Percentiles rank a stretch among this genome's conserved stretches.
Conservation (phyloP, 2,888 invertebrate genomes). For the Athalia rosae region DNA sequence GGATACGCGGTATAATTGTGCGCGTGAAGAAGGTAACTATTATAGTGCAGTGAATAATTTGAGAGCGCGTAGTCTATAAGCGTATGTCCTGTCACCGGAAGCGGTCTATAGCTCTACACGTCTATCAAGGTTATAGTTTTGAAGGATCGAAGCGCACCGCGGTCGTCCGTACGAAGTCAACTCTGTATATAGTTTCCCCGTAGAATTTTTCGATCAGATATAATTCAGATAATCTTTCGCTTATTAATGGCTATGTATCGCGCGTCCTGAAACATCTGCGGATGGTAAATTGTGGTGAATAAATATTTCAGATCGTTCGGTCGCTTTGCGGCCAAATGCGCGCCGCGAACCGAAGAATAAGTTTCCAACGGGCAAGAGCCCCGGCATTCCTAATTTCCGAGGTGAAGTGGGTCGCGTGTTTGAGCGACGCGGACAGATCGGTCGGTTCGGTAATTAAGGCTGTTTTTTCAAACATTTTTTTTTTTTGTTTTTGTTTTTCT, state of each 20-base stretch:
- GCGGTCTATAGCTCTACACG: too few relatives aligned
- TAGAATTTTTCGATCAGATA: neutral
- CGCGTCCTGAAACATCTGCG: neutral
- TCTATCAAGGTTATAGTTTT: too few relatives aligned
- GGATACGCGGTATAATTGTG: too few relatives aligned
- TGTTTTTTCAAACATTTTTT: constrained; percentile 52
- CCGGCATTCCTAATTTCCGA: constrained; percentile 45
- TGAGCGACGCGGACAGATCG: constrained; percentile 46
- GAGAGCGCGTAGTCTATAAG: too few relatives aligned
- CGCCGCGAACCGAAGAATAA: constrained; percentile 22
- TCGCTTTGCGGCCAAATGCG: constrained; percentile 3
- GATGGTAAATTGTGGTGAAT: constrained; percentile 10
- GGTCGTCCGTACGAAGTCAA: too few relatives aligned
- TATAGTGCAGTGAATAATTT: too few relatives aligned
- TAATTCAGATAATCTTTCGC: constrained; percentile 18
- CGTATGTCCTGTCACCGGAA: too few relatives aligned
- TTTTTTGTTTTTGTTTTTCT: too few relatives aligned
- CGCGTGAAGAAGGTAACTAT: too few relatives aligned
- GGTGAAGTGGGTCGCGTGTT: constrained; percentile 47
- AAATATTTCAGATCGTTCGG: constrained; percentile 15
- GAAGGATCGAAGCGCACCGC: too few relatives aligned
- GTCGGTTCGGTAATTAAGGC: constrained; percentile 60
- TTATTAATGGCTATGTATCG: constrained; percentile 29
- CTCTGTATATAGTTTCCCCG: too few relatives aligned
- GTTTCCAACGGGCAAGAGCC: constrained; percentile 11